A percentile compares a stretch with the other conserved stretches of the same genome.
phyloP scores from a whole-genome alignment of 2,888 invertebrate species.

The Phorcus lineatus region DNA sequence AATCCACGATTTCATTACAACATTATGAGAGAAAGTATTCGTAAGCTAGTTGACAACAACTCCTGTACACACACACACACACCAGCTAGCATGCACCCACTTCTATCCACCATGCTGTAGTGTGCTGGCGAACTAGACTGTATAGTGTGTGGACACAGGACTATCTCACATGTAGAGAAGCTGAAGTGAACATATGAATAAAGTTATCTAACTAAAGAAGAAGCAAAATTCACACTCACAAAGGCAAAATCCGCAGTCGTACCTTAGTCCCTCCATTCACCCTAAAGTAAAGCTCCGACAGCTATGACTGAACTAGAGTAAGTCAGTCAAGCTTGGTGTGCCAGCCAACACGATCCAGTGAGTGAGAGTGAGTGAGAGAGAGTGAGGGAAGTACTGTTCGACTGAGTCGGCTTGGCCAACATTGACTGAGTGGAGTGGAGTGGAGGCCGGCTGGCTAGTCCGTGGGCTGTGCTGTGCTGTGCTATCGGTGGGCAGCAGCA shows the following conservation, averaged over 20 bases:
- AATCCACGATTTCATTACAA: too few species aligned
- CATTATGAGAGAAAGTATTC: too few species aligned
- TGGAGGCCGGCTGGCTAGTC: neutral
- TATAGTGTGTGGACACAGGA: too few species aligned
- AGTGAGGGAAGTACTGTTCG: neutral
- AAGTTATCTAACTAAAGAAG: neutral
- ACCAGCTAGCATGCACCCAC: too few species aligned
- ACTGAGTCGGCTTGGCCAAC: neutral
- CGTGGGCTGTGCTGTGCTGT: too few species aligned
- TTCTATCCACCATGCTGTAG: too few species aligned
- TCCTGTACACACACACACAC: too few species aligned
- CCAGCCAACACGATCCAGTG: too few species aligned
- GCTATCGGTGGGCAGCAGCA: too few species aligned
- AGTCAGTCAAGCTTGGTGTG: neutral
- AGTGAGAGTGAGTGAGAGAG: neutral
- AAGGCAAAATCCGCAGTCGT: slow-evolving; percentile 13
- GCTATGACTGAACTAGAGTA: neutral
- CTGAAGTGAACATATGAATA: neutral
- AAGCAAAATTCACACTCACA: slow-evolving; percentile 12
- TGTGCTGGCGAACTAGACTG: too few species aligned
- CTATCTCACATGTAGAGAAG: too few species aligned
- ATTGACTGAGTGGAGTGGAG: neutral
- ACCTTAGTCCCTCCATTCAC: slow-evolving; percentile 10
- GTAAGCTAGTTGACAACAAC: too few species aligned
- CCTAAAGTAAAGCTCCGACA: neutral